Base-by-base conservation (phyloP, 2,797 vertebrate genomes). In the Sebastes cheni region DNA sequence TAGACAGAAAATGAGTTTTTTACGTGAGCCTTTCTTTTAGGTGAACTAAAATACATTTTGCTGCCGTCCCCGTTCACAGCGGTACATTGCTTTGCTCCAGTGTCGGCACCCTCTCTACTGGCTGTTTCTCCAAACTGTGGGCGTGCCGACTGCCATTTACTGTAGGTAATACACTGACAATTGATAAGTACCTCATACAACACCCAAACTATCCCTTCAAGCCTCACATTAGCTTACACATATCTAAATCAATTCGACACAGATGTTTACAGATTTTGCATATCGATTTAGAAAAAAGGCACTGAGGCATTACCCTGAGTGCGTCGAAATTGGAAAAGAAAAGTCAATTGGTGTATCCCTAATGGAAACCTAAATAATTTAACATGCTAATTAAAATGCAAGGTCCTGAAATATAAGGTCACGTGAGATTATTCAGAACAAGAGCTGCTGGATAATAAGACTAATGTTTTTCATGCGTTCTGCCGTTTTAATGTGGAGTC, bases 311-410 rank as follows among this genome's bases (percentile, higher is more conserved):
- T 36, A 25, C 36, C 2, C 10, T 5, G 12, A 39, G 6, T 39
- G 30, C 3, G 20, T 13, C 2, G 9, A 14, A 68, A 64, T 18
- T 5, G 23, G 8, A 36, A 34, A 54, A 42, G 34, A 32, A 55
- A 64, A n/a, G 36, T 67, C 3, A 3, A 55, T 7, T 30, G 20
- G 20, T 29, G 20, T 39, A 71, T 56, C 23, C 14, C 2, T 39
- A 73, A 36, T 32, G n/a, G 10, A 29, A 67, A 32, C 4, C 59
- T 46, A 10, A 67, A 64, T 56, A 58, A 70, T 50, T 66, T 8
- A 65, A 68, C n/a, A 27, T 39, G 22, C 50, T 55, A 60, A 79
- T 69, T 72, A 32, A 75, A 79, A 77, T 52, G 27, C 36, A 69
- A 32, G 8, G 36, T 59, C n/a, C 4, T 77, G 42, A 22, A 79